phyloP scores from a whole-genome alignment of 2,113 vertebrate genomes.

The Circaetus cinerascens region DNA sequence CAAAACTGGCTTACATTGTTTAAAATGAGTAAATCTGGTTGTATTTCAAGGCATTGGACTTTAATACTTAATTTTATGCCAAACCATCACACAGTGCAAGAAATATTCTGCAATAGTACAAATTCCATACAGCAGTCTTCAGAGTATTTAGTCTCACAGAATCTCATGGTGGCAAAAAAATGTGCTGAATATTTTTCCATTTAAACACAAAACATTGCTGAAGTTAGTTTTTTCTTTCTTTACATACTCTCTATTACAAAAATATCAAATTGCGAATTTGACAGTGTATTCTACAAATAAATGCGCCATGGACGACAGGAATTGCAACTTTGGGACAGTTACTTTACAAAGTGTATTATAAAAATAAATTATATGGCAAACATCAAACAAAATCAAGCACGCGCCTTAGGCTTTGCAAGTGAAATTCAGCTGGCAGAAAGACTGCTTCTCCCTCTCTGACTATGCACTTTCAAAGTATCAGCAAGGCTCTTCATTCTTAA shows the following conservation, averaged over 20 bases:
- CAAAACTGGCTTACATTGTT: constrained; percentile 51
- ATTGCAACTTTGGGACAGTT: constrained; percentile 47
- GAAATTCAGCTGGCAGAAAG: constrained; percentile 58
- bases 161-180: constrained; percentile 17
- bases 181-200: not conserved
- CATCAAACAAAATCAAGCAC: constrained; percentile 44
- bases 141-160: constrained; percentile 33
- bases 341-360: constrained; percentile 72
- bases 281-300: constrained; percentile 63
- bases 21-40: constrained; percentile 54
- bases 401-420: constrained; percentile 55
- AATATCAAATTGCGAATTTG: constrained; percentile 28
- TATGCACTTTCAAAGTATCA: constrained; percentile 14
- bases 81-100: constrained; percentile 48
- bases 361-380: constrained; percentile 77
- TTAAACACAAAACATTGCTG: constrained; percentile 33
- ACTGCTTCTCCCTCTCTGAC: constrained; percentile 21
- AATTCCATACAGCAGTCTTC: constrained; percentile 60
- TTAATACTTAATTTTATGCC: constrained; percentile 37
- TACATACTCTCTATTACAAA: constrained; percentile 44
- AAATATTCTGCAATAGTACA: constrained; percentile 15
- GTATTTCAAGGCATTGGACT: constrained; percentile 55
- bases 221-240: constrained; percentile 33
- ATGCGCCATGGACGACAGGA: constrained; percentile 38
- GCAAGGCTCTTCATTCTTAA: constrained; percentile 37